Evolutionary conservation across 2,113 vertebrate genomes (phyloP).

Genomic region (Ascaphus truei): DNA sequence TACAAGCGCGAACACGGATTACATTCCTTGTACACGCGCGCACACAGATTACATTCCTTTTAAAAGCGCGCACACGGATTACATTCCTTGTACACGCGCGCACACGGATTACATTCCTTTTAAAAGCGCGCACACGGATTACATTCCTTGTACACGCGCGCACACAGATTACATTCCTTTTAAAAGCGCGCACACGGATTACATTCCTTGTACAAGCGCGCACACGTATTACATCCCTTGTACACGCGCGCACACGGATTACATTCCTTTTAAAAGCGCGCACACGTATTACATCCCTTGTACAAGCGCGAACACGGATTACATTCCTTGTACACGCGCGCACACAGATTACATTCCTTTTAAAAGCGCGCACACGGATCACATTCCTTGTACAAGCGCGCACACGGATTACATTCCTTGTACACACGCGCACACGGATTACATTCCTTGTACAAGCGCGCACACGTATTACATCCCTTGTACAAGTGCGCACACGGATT

Average conservation of each 20-base stretch:
- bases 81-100: not conserved
- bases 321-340: not conserved
- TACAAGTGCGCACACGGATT: constrained; percentile 9
- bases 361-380: too few species aligned
- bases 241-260: constrained; percentile 11
- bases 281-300: not conserved
- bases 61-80: too few species aligned
- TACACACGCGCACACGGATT: too few species aligned
- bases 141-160: not conserved
- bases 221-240: not conserved
- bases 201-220: not conserved
- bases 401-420: too few species aligned
- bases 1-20: not conserved
- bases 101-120: too few species aligned
- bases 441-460: not conserved
- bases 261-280: too few species aligned
- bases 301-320: not conserved
- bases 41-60: too few species aligned
- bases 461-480: not conserved
- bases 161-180: too few species aligned
- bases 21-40: not conserved
- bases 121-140: too few species aligned
- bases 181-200: too few species aligned
- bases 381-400: not conserved
- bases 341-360: too few species aligned